A percentile compares a stretch with the other conserved stretches of the same genome.
phyloP scores from a whole-genome alignment of 2,888 invertebrate species.

The Drosophila paucipuncta region DNA sequence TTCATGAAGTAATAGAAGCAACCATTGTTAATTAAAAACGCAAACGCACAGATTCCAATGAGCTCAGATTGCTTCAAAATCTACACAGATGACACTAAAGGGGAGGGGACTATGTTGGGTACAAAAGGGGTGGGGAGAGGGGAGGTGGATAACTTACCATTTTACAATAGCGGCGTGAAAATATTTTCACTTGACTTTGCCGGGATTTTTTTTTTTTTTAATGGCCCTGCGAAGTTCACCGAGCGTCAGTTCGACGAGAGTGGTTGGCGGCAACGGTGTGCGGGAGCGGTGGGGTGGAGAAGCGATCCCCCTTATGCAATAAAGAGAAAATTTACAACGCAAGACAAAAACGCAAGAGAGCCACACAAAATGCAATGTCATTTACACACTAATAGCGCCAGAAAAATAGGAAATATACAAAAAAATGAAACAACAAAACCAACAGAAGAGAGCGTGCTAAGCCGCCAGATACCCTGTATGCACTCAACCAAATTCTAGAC shows the following conservation, averaged over 20 bases:
- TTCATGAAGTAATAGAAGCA: slow-evolving; percentile 76
- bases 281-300: neutral
- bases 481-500: neutral
- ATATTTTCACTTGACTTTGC: slow-evolving; percentile 74
- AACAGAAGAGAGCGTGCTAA: neutral
- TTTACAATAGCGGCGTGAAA: slow-evolving; percentile 72
- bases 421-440: neutral
- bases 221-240: slow-evolving; percentile 50
- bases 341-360: slow-evolving; percentile 60
- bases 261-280: neutral
- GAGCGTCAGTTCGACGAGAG: neutral
- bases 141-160: slow-evolving; percentile 4
- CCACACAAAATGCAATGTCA: slow-evolving; percentile 68
- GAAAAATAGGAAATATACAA: slow-evolving; percentile 9
- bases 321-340: slow-evolving; percentile 70
- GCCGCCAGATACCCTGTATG: slow-evolving; percentile 3
- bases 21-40: slow-evolving; percentile 78
- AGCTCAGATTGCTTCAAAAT: slow-evolving; percentile 53
- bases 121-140: neutral
- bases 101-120: neutral
- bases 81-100: slow-evolving; percentile 1
- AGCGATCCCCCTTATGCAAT: slow-evolving; percentile 61
- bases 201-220: slow-evolving; percentile 25
- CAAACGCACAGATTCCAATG: slow-evolving; percentile 64
- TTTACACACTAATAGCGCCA: slow-evolving; percentile 60